Conservation (phyloP, 2,888 invertebrate species). For the Bhutanitis thaidina region DNA sequence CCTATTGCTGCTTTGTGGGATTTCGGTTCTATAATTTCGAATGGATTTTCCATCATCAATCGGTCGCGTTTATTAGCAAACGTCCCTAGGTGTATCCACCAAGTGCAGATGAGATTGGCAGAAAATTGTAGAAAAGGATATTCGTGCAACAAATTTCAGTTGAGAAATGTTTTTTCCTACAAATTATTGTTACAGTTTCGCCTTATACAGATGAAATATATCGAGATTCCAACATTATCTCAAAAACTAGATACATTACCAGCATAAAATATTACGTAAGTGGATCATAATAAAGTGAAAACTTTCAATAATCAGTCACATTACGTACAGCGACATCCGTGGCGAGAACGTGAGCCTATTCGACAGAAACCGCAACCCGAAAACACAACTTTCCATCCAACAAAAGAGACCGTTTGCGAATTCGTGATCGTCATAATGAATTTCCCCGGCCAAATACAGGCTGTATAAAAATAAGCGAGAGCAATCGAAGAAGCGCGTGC, state of each 20-base stretch:
- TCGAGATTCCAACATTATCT: background rate
- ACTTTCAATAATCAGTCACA: constrained; percentile 12
- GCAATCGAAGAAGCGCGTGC: constrained; percentile 45
- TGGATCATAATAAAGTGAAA: constrained; percentile 16
- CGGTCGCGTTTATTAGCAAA: too few relatives aligned
- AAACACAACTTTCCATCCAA: constrained; percentile 21
- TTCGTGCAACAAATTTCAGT: too few relatives aligned
- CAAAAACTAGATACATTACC: background rate
- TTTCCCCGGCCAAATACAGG: constrained; percentile 31
- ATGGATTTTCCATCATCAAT: too few relatives aligned
- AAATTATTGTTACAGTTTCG: too few relatives aligned
- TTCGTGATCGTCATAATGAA: constrained; percentile 35
- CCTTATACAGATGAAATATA: too few relatives aligned
- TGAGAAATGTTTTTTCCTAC: too few relatives aligned
- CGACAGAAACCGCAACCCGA: constrained; percentile 19
- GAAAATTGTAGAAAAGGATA: too few relatives aligned
- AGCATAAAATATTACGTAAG: constrained; percentile 6
- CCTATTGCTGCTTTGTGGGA: too few relatives aligned
- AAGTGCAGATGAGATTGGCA: too few relatives aligned
- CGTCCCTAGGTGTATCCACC: too few relatives aligned
- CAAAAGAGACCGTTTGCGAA: constrained; percentile 28
- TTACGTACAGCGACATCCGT: constrained; percentile 14
- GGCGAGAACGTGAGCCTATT: constrained; percentile 14
- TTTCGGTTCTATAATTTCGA: too few relatives aligned
- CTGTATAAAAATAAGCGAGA: constrained; percentile 34